phyloP scores from a whole-genome alignment of 1,140 invertebrate genomes.

The Megathymus violae region DNA sequence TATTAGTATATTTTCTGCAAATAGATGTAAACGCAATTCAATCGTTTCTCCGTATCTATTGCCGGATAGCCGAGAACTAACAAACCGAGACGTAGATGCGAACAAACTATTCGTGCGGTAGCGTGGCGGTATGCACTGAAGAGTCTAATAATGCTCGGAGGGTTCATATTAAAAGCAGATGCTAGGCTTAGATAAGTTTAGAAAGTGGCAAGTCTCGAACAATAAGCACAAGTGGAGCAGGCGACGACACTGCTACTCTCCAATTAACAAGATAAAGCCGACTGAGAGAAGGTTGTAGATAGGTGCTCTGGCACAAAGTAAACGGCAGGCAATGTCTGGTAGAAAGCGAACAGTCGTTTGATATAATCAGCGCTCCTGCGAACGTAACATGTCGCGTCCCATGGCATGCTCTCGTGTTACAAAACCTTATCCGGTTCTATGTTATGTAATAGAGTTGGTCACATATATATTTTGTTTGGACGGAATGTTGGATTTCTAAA shows the following conservation, averaged over 20 bases:
- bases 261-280: conserved; percentile 73
- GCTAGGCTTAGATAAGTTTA: conserved; percentile 59
- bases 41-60: conserved; percentile 28
- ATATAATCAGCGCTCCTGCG: conserved; percentile 44
- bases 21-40: conserved; percentile 21
- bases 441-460: too few relatives aligned
- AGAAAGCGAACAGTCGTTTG: conserved; percentile 61
- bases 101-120: conserved; percentile 30
- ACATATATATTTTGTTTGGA: too few relatives aligned
- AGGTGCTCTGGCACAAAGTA: conserved; percentile 29
- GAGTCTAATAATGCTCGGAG: conserved; percentile 45
- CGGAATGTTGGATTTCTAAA: too few relatives aligned
- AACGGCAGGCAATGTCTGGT: conserved; percentile 47
- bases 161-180: conserved; percentile 59
- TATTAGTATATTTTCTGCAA: conserved; percentile 26
- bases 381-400: conserved; percentile 19
- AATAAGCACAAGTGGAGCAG: conserved; percentile 64
- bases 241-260: conserved; percentile 63
- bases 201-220: conserved; percentile 70
- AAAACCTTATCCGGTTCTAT: conserved; percentile 17
- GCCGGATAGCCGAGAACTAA: conserved; percentile 33
- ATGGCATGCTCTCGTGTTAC: conserved; percentile 6
- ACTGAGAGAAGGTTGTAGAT: conserved; percentile 46
- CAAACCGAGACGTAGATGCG: conserved; percentile 35
- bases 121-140: conserved; percentile 30